Percentiles rank a stretch among this genome's conserved stretches.
Conservation (phyloP, 2,113 vertebrate genomes). For the Scolopax mira region DNA sequence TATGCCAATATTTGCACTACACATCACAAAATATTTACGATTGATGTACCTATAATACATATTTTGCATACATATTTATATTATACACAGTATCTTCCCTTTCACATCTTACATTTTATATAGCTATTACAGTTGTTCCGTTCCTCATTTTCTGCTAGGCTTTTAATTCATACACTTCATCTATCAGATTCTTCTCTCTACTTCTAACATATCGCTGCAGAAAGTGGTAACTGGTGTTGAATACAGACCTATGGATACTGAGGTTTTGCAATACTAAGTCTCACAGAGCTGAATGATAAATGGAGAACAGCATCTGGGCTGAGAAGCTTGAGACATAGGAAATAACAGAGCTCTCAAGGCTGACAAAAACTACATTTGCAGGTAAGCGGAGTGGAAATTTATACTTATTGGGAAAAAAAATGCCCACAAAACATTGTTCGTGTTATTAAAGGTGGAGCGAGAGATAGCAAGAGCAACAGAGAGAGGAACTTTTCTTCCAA, state of each 20-base stretch:
- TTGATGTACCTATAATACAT: not conserved
- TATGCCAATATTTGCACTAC: not conserved
- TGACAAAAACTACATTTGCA: constrained; percentile 21
- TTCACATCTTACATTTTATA: not conserved
- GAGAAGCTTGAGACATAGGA: not conserved
- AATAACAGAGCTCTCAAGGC: not conserved
- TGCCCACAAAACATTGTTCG: not conserved
- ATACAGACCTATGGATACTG: not conserved
- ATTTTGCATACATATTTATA: not conserved
- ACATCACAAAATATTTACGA: not conserved
- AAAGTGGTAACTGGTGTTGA: not conserved
- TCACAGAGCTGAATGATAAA: not conserved
- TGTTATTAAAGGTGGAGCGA: not conserved
- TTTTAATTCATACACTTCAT: not conserved
- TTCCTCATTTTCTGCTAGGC: not conserved
- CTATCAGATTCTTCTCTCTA: not conserved
- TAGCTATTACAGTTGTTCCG: not conserved
- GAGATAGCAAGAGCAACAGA: not conserved
- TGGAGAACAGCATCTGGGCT: not conserved
- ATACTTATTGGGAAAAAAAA: not conserved
- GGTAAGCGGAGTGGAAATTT: constrained; percentile 26
- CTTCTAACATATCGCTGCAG: not conserved
- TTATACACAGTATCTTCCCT: not conserved
- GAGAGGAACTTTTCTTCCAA: not conserved
- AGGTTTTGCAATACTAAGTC: not conserved